A percentile compares a stretch with the other conserved stretches of the same genome.
Evolutionary conservation across 2,113 vertebrate species (phyloP).

Genomic region (Stegostoma tigrinum): DNA sequence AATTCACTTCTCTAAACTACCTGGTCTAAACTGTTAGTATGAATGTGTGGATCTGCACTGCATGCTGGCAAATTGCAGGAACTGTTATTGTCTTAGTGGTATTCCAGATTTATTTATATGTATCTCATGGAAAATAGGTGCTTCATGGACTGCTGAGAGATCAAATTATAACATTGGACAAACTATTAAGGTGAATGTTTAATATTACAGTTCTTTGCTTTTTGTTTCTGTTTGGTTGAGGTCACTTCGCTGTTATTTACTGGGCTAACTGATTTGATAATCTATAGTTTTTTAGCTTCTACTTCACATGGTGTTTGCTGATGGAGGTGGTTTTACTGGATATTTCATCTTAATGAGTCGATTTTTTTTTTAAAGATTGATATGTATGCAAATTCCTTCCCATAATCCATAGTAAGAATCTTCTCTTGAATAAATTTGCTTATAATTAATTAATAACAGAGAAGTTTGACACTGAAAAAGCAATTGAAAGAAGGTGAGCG

Average conservation of each 20-base stretch:
- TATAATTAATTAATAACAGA: not conserved
- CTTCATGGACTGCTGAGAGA: not conserved
- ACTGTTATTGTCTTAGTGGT: not conserved
- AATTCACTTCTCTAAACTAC: not conserved
- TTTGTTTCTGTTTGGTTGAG: not conserved
- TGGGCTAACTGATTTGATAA: not conserved
- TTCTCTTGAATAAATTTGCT: not conserved
- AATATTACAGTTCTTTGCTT: not conserved
- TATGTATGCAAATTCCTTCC: not conserved
- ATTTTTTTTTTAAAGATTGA: not conserved
- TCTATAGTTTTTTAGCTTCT: not conserved
- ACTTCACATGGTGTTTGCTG: not conserved
- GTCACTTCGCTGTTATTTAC: not conserved
- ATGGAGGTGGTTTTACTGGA: not conserved
- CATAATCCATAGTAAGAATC: not conserved
- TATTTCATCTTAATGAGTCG: not conserved
- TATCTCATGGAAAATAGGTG: not conserved
- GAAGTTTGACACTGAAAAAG: not conserved
- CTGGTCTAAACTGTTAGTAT: not conserved
- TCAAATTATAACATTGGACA: not conserved
- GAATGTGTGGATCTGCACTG: not conserved
- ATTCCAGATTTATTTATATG: not conserved
- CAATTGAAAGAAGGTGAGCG: not conserved
- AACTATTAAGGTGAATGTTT: not conserved
- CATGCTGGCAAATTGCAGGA: not conserved